These are phyloP conservation scores for Lagenorhynchus albirostris DNA, from an alignment of 2,113 vertebrate species.

Conservation along the genomic window DNA sequence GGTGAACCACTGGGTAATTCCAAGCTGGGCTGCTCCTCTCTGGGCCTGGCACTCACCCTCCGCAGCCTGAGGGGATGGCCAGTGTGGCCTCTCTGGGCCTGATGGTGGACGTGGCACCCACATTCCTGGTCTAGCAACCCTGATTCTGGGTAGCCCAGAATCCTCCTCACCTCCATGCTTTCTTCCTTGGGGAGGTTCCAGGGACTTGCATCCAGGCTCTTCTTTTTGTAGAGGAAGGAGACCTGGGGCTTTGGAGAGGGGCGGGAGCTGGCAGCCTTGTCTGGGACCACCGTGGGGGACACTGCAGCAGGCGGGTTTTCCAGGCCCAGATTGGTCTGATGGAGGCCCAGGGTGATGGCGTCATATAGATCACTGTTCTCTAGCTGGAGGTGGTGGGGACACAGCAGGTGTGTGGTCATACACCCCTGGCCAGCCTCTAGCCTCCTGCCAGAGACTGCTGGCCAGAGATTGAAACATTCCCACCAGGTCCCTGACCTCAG, in stretches of 20 bases:
- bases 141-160: not conserved
- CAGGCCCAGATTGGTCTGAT: not conserved
- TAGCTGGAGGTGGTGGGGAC: not conserved
- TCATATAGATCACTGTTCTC: constrained; percentile 61
- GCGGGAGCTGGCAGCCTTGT: not conserved
- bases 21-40: no score
- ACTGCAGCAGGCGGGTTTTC: not conserved
- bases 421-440: not conserved
- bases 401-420: not conserved
- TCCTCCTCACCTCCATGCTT: constrained; percentile 1
- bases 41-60: not conserved
- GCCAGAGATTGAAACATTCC: not conserved
- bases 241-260: not conserved
- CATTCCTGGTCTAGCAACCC: not conserved
- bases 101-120: no score
- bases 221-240: constrained; percentile 21
- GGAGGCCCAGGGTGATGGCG: constrained; percentile 34
- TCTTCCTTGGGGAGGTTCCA: not conserved
- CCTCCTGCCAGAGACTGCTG: not conserved
- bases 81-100: not conserved
- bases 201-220: not conserved
- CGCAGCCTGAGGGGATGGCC: not conserved
- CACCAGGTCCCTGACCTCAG: constrained; percentile 70
- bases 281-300: accelerated
- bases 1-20: not conserved